Conservation (phyloP, 2,113 vertebrate species). For the Gopherus flavomarginatus region DNA sequence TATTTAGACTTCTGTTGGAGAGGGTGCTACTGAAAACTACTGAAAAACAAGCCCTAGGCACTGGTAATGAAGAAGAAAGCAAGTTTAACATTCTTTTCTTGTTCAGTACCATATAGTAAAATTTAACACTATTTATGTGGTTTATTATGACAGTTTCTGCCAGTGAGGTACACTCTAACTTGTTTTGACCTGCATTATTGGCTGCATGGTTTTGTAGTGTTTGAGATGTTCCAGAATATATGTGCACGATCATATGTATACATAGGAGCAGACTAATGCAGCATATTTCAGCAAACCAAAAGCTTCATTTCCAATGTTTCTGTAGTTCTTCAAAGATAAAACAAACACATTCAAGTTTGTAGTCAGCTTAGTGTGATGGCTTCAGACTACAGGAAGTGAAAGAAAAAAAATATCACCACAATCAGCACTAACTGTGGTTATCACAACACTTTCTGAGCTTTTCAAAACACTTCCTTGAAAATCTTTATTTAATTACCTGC, state of each 20-base stretch:
- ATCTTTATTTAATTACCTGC: not conserved
- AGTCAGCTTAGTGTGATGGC: not conserved
- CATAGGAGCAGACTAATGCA: not conserved
- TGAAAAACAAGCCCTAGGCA: not conserved
- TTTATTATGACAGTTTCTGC: not conserved
- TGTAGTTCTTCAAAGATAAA: not conserved
- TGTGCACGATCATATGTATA: not conserved
- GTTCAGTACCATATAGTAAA: not conserved
- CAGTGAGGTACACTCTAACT: accelerated
- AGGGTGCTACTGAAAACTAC: not conserved
- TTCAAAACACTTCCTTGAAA: not conserved
- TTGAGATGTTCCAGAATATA: not conserved
- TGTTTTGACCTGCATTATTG: not conserved
- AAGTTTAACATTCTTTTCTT: not conserved
- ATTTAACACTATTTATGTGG: not conserved
- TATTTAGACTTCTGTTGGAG: not conserved
- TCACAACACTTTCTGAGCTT: not conserved
- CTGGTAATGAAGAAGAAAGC: not conserved
- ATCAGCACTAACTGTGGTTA: not conserved
- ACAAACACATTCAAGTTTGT: not conserved
- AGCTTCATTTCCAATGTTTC: not conserved
- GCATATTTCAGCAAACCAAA: accelerated
- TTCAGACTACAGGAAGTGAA: conserved; percentile 24
- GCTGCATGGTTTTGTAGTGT: not conserved
- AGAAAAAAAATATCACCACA: not conserved